Evolutionary conservation across 2,888 invertebrate genomes (phyloP).

Genomic region (Stomorhina lunata): DNA sequence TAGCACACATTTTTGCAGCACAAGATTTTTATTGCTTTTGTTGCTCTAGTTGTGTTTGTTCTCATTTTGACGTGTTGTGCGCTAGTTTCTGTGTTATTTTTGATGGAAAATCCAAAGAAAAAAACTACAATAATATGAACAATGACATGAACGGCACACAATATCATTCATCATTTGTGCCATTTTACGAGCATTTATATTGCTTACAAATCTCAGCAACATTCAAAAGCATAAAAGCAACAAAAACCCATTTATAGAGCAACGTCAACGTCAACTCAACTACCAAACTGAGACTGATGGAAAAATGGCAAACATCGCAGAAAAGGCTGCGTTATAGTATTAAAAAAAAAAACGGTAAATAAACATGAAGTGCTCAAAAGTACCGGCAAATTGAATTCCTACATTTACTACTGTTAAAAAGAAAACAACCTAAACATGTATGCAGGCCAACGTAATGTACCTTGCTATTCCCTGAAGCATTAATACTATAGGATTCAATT

Average conservation of each 20-base stretch:
- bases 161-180: constrained; percentile 66
- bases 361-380: neutral
- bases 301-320: constrained; percentile 29
- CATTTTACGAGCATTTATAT: constrained; percentile 65
- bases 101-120: neutral
- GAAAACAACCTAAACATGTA: constrained; percentile 69
- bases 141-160: constrained; percentile 11
- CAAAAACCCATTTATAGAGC: neutral
- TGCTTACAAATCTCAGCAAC: constrained; percentile 66
- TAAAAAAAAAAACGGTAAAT: constrained; percentile 11
- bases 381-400: neutral
- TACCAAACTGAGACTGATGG: neutral
- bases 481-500: too few relatives aligned
- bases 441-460: constrained; percentile 16
- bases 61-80: constrained; percentile 24
- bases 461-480: neutral
- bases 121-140: constrained; percentile 6
- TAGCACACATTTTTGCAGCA: constrained; percentile 46
- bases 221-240: constrained; percentile 46
- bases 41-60: constrained; percentile 27
- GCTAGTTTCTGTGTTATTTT: constrained; percentile 10
- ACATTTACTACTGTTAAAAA: neutral
- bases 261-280: constrained; percentile 38
- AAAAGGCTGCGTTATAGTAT: neutral
- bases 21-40: constrained; percentile 33